Percentiles rank a stretch among this genome's conserved stretches.
These are phyloP conservation scores for Chesias legatella DNA, from an alignment of 2,888 invertebrate genomes.

Conservation along the genomic window DNA sequence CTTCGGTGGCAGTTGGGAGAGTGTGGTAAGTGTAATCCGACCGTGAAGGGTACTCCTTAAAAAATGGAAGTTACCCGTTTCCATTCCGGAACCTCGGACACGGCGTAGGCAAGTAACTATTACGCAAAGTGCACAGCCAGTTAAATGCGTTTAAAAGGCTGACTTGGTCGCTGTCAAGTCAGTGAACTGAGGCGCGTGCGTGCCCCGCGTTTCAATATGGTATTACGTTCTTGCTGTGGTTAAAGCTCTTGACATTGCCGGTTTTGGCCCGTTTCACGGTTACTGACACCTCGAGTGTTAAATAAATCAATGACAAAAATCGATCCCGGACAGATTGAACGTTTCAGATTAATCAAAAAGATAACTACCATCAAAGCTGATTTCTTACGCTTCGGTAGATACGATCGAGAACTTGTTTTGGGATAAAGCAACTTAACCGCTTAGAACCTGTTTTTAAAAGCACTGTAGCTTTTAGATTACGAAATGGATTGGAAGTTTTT, in stretches of 20 bases:
- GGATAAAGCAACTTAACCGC: constrained; percentile 36
- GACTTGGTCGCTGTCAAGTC: constrained; percentile 68
- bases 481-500: not conserved
- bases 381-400: constrained; percentile 42
- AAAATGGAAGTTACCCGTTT: constrained; percentile 30
- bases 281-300: constrained; percentile 38
- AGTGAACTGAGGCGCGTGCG: constrained; percentile 63
- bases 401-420: constrained; percentile 36
- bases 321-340: constrained; percentile 40
- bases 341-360: constrained; percentile 40
- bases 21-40: constrained; percentile 62
- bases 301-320: constrained; percentile 44
- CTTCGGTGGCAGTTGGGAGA: constrained; percentile 75
- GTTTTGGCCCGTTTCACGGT: constrained; percentile 48
- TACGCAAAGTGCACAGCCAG: constrained; percentile 66
- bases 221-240: constrained; percentile 59
- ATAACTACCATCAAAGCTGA: constrained; percentile 40
- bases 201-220: constrained; percentile 63
- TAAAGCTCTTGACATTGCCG: constrained; percentile 71
- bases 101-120: constrained; percentile 39
- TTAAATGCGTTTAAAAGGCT: constrained; percentile 65
- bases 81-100: constrained; percentile 42
- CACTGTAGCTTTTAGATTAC: constrained; percentile 22
- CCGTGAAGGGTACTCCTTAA: constrained; percentile 20
- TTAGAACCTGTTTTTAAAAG: constrained; percentile 27